These are phyloP conservation scores for Planiliza haematocheilus DNA, from an alignment of 2,113 vertebrate genomes.

Conservation along the genomic window DNA sequence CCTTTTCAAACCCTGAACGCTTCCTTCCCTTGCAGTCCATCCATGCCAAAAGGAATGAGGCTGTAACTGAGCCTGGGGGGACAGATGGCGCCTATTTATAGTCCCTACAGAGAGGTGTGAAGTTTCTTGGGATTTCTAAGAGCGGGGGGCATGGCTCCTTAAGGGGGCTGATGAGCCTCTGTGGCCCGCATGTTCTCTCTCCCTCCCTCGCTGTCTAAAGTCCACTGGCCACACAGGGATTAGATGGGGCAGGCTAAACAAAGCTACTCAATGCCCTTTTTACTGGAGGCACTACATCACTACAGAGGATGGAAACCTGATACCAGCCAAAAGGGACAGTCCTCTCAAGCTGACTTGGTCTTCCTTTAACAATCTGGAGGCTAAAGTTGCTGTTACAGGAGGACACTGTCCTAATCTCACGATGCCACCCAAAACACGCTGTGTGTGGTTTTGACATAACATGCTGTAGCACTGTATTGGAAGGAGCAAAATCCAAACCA, in stretches of 20 bases:
- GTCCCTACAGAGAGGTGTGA: slow-evolving; percentile 79
- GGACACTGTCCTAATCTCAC: slow-evolving; percentile 18
- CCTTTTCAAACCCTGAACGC: slow-evolving; percentile 42
- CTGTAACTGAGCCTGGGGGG: slow-evolving; percentile 82
- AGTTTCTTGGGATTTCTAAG: slow-evolving; percentile 85
- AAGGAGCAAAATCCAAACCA: too few relatives aligned
- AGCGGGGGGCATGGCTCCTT: slow-evolving; percentile 79
- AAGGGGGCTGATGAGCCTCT: slow-evolving; percentile 76
- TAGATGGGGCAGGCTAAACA: slow-evolving; percentile 78
- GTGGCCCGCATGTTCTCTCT: slow-evolving; percentile 50
- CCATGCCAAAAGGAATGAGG: slow-evolving; percentile 80
- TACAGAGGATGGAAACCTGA: slow-evolving; percentile 50
- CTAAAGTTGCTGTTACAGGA: slow-evolving; percentile 1
- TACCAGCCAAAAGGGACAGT: slow-evolving; percentile 13
- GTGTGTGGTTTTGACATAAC: not conserved
- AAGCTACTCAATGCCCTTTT: slow-evolving; percentile 70
- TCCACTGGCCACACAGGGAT: slow-evolving; percentile 62
- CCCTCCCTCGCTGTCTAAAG: slow-evolving; percentile 55
- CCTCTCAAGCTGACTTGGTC: slow-evolving; percentile 25
- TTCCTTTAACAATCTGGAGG: slow-evolving; percentile 32
- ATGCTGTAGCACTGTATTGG: slow-evolving; percentile 3
- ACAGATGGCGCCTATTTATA: slow-evolving; percentile 87
- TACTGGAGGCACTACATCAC: slow-evolving; percentile 56
- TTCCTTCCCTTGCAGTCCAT: slow-evolving; percentile 68
- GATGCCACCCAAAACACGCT: slow-evolving; percentile 29